A percentile compares a stretch with the other conserved stretches of the same genome.
These are phyloP conservation scores for Drosophila mojavensis DNA, from an alignment of 1,140 invertebrate species.

Conservation along the genomic window DNA sequence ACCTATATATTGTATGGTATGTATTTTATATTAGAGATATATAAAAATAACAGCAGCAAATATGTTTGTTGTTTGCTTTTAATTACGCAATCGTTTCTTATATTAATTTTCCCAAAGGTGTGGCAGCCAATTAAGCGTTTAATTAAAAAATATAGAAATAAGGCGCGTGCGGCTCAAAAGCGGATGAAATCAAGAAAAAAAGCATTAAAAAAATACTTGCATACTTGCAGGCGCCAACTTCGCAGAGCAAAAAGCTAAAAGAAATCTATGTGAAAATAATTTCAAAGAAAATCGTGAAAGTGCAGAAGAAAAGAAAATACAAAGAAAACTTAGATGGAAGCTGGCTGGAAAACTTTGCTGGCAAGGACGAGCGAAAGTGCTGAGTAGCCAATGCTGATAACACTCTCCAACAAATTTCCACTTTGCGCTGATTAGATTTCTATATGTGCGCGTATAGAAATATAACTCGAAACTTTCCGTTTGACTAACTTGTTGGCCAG, in stretches of 20 bases:
- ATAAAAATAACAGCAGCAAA: neutral
- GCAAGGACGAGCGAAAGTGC: constrained; percentile 35
- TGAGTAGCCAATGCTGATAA: constrained; percentile 38
- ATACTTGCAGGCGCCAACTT: constrained; percentile 13
- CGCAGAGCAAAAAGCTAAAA: no score
- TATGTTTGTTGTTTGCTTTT: constrained; percentile 61
- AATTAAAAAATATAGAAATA: constrained; percentile 57
- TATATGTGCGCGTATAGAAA: no score
- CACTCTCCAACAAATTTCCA: no score
- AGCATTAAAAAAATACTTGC: neutral
- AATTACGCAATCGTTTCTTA: constrained; percentile 68
- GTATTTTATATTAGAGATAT: neutral
- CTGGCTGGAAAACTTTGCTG: constrained; percentile 21
- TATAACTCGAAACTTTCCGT: no score
- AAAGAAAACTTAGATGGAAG: constrained; percentile 13
- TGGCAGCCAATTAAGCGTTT: constrained; percentile 67
- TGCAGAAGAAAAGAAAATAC: neutral
- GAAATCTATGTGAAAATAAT: neutral
- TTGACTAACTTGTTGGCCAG: no score
- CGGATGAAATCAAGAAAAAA: neutral
- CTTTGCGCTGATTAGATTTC: no score
- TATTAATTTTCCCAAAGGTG: constrained; percentile 60
- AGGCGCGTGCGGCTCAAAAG: neutral
- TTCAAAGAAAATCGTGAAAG: constrained; percentile 9
- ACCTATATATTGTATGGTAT: neutral